A percentile compares a stretch with the other conserved stretches of the same genome.
Conservation (phyloP, 2,113 vertebrate genomes). For the Hemibagrus wyckioides region DNA sequence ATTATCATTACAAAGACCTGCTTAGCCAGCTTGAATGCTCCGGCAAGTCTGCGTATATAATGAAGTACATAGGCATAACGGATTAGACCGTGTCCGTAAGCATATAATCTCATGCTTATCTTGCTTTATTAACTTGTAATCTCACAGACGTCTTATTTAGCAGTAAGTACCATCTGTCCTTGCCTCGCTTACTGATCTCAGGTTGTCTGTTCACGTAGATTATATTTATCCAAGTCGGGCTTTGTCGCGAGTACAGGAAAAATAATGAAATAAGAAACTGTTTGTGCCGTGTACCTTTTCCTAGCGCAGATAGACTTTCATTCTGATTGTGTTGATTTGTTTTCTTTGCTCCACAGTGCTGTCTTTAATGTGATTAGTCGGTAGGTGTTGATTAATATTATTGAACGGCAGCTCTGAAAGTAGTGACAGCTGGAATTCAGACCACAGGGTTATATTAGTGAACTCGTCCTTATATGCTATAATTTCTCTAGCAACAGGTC, state of each 20-base stretch:
- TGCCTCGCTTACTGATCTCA: not conserved
- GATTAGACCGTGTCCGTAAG: slow-evolving; percentile 5
- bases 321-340: no score
- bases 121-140: slow-evolving; percentile 37
- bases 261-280: not conserved
- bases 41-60: not conserved
- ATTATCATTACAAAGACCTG: slow-evolving; percentile 15
- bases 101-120: slow-evolving; percentile 23
- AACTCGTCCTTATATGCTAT: not conserved
- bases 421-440: not conserved
- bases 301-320: not conserved
- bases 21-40: slow-evolving; percentile 9
- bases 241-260: not conserved
- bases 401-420: not conserved
- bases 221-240: not conserved
- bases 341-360: not conserved
- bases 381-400: not conserved
- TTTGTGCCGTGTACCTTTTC: slow-evolving; percentile 1
- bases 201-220: not conserved
- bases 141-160: slow-evolving; percentile 22
- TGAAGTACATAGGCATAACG: slow-evolving; percentile 6
- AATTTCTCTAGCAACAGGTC: not conserved
- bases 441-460: not conserved
- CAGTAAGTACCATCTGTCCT: slow-evolving; percentile 27
- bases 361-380: not conserved